Conservation (phyloP, 2,797 vertebrate species). For the Gallinago stenura region DNA sequence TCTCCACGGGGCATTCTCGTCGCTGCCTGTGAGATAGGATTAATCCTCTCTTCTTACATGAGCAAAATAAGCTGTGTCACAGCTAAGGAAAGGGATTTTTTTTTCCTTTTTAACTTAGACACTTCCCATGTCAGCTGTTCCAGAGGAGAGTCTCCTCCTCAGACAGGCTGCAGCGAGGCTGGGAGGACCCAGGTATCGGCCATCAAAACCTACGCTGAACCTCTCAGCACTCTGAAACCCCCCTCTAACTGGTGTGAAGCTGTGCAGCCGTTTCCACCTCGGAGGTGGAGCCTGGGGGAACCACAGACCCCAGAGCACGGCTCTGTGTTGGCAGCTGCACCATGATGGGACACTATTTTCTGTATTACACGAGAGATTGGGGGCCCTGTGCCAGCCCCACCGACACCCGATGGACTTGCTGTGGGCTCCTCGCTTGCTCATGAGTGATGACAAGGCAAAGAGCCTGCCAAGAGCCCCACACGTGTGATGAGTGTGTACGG, state of each 20-base stretch:
- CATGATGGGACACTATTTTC: fast-evolving
- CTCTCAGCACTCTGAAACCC: not conserved
- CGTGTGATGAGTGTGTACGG: not conserved
- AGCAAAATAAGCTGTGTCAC: not conserved
- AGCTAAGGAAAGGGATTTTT: not conserved
- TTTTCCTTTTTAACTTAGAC: not conserved
- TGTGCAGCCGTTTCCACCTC: not conserved
- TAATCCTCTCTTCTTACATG: not conserved
- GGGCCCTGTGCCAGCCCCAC: not conserved
- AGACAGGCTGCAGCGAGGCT: not conserved
- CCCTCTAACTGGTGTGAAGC: not conserved
- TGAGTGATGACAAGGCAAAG: not conserved
- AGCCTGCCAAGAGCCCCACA: not conserved
- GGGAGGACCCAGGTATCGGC: not conserved
- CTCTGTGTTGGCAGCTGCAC: not conserved
- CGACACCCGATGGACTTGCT: fast-evolving
- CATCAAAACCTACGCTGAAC: not conserved
- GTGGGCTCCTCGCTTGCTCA: not conserved
- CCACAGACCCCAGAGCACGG: not conserved
- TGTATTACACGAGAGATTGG: too few species aligned
- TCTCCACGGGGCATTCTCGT: not conserved
- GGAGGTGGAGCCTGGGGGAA: not conserved
- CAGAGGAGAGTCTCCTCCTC: not conserved
- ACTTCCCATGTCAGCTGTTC: not conserved
- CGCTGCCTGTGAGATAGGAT: not conserved